phyloP scores from a whole-genome alignment of 2,888 invertebrate species.

The Nomada fabriciana region DNA sequence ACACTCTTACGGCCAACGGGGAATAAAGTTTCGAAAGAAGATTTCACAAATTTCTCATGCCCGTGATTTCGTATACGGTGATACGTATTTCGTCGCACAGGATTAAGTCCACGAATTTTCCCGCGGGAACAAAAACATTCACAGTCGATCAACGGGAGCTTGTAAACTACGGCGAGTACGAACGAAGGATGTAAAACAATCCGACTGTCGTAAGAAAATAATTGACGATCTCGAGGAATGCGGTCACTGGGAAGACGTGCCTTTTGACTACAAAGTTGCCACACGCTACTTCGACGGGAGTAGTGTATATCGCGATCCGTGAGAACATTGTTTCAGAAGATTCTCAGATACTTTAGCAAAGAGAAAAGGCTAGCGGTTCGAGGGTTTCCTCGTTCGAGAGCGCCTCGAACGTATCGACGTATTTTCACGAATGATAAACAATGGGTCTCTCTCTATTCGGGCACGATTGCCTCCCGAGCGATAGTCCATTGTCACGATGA shows the following conservation, averaged over 20 bases:
- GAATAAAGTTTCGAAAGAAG: not conserved
- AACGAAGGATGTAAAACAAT: constrained; percentile 4
- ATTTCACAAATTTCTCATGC: not conserved
- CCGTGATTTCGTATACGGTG: not conserved
- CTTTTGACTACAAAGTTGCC: constrained; percentile 38
- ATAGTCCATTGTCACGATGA: constrained; percentile 14
- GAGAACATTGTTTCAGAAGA: constrained; percentile 45
- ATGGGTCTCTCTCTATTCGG: not conserved
- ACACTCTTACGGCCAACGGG: not conserved
- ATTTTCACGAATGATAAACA: constrained; percentile 39
- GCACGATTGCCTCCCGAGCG: constrained; percentile 6
- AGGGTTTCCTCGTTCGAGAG: not conserved
- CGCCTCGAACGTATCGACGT: not conserved
- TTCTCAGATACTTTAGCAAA: constrained; percentile 52
- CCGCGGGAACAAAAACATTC: constrained; percentile 1
- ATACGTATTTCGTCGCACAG: not conserved
- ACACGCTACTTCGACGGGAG: constrained; percentile 29
- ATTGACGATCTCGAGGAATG: constrained; percentile 26
- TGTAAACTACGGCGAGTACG: not conserved
- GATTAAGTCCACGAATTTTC: not conserved
- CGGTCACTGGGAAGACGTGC: constrained; percentile 38
- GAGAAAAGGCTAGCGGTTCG: not conserved
- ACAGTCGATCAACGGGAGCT: not conserved
- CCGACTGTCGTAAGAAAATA: constrained; percentile 15
- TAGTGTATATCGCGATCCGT: constrained; percentile 43